phyloP scores from a whole-genome alignment of 1,140 invertebrate genomes.

The Eumeta japonica region DNA sequence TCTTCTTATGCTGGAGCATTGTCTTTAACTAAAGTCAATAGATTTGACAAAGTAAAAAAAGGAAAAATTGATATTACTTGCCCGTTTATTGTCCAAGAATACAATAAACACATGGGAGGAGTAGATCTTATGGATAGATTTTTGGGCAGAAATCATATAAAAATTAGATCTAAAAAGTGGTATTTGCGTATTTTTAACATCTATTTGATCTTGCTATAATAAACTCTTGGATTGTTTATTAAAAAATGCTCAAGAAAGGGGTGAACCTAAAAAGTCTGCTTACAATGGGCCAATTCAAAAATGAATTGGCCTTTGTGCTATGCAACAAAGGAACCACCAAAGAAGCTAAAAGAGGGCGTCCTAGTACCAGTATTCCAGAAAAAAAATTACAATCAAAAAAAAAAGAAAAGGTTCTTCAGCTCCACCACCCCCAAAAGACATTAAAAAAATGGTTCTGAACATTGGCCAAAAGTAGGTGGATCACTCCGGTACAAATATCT shows the following conservation, averaged over 20 bases:
- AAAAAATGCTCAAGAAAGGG: constrained; percentile 17
- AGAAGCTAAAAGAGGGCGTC: constrained; percentile 21
- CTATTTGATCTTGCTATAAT: constrained; percentile 4
- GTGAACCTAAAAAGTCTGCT: constrained; percentile 15
- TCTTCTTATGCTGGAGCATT: constrained; percentile 16
- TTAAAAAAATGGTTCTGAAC: constrained; percentile 20
- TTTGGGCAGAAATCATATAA: constrained; percentile 2
- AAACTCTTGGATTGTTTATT: constrained; percentile 10
- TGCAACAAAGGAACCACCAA: constrained; percentile 18
- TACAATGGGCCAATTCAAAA: constrained; percentile 22
- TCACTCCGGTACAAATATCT: constrained; percentile 22
- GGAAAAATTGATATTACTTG: constrained; percentile 7
- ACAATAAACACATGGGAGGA: constrained; percentile 14
- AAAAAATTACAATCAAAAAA: constrained; percentile 16
- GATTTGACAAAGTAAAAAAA: constrained; percentile 13
- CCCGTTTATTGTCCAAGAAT: constrained; percentile 6
- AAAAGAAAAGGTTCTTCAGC: constrained; percentile 19
- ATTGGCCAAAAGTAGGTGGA: constrained; percentile 21
- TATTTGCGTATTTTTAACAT: constrained; percentile 6
- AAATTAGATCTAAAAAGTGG: constrained; percentile 7
- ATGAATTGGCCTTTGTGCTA: constrained; percentile 19
- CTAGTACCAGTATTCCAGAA: constrained; percentile 16
- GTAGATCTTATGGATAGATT: constrained; percentile 9
- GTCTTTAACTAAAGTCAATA: constrained; percentile 13
- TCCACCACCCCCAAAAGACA: constrained; percentile 19